Evolutionary conservation across 2,888 invertebrate species (phyloP), one percentile per base, ranked within the genome.

Genomic region (Augochlorella aurata): DNA sequence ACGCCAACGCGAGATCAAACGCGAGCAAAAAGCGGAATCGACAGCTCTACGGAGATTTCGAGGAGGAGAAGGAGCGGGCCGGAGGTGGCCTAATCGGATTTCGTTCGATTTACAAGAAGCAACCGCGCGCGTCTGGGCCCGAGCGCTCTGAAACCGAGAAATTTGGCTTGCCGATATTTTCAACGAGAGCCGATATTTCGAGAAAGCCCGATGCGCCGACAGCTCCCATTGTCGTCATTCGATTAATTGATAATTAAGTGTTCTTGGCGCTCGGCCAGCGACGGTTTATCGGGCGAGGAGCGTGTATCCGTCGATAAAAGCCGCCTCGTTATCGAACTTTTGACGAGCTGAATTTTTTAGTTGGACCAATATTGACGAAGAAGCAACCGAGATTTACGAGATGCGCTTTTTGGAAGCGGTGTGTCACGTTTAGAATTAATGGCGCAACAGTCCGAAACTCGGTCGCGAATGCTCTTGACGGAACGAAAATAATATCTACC

Each of bases 161-260:
- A 90, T 90, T 87, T 88, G 84, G 88, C 87, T 90, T 89, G 87
- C 84, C 86, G 80, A 83, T 81, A 88, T 87, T 81, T 49, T 47
- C 47, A 44, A 45, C 68, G 0, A 38, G 38, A 38, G 0, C 3
- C 38, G 71, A 18, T 24, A 74, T 74, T 82, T 73, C 49, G 61
- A 63, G 66, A 8, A 16, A 0, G 58, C 49, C 38, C 38, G 38
- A 38, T 7, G 5, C 44, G 21, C 63, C 52, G 47, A 68, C 72
- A 44, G 49, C 61, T 66, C 38, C 63, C 66, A 52, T 21, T 0
- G 14, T 49, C 29, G 38, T 54, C 69, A 67, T 70, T 65, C 85
- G 73, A 75, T 67, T 85, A 82, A 82, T 85, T 85, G 82, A 82
- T 85, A 85, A 83, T 85, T 80, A 80, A 85, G 61, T 65, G 79